Base-by-base conservation (phyloP, 2,113 vertebrate genomes). In the Arothron firmamentum region DNA sequence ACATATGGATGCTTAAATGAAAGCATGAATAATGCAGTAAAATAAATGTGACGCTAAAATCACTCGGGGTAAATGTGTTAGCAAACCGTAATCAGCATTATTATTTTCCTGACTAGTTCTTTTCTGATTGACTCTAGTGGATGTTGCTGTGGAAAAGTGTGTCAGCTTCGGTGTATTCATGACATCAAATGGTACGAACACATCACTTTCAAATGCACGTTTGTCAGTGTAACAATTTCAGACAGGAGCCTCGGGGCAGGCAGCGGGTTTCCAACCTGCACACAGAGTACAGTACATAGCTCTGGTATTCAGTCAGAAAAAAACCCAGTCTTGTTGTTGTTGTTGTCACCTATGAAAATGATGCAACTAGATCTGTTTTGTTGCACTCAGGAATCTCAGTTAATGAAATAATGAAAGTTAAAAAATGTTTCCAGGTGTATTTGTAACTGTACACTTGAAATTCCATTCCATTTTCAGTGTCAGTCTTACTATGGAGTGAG, bases 291-390 rank as follows among this genome's bases (percentile, higher is more conserved):
- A 46, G 56, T 59, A 66, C 52, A 49, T 43, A 42, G 34, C 63
- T 78, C 52, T 71, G 54, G n/a, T 79, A 52, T 70, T 75, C 62
- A 72, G 43, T 8, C 70, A 54, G n/a, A n/a, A n/a, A n/a, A n/a
- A 59, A 21, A 56, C 46, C 69, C 67, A 65, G 77, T 74, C 55
- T n/a, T n/a, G n/a, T n/a, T 69, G n/a, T 56, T 62, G 4, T 62
- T 17, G 28, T 28, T 28, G 25, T 48, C 59, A 61, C 54, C 17
- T 55, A 73, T 75, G 46, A 70, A 75, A 80, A 77, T 20, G 57
- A 52, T 71, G 59, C 66, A 38, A 38, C 34, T 9, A 38, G 11
- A 38, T 38, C 34, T 10, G 34, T 12, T 38, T 38, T 38, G 34
- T 38, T 38, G 34, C 34, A 38, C 34, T 38, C 9, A 38, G 9